Percentiles rank a stretch among this genome's conserved stretches.
phyloP scores from a whole-genome alignment of 2,113 vertebrate species.

The Seriola quinqueradiata region DNA sequence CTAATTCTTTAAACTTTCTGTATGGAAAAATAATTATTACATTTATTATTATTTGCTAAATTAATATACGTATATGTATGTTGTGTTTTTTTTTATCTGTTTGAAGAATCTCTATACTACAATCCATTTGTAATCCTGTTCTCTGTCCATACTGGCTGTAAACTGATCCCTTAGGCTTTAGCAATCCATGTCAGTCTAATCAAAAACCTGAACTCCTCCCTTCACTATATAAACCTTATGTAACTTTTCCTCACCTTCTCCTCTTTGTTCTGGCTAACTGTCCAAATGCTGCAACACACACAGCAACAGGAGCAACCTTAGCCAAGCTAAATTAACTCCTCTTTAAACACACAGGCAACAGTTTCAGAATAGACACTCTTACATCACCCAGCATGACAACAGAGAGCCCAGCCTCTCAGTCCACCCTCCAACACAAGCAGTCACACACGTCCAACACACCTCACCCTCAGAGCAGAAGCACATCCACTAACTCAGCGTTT shows the following conservation, averaged over 20 bases:
- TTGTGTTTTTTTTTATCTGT: too few species aligned
- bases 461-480: too few species aligned
- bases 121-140: too few species aligned
- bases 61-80: too few species aligned
- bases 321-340: neutral
- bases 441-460: too few species aligned
- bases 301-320: neutral
- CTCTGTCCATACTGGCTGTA: too few species aligned
- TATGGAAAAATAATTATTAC: too few species aligned
- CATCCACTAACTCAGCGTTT: too few species aligned
- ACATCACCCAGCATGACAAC: neutral
- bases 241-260: neutral
- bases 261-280: neutral
- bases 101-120: too few species aligned
- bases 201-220: neutral
- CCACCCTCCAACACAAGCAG: neutral
- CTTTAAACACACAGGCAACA: neutral
- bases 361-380: conserved; percentile 1
- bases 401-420: neutral
- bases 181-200: neutral
- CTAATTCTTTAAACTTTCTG: too few species aligned
- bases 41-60: too few species aligned
- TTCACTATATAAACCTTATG: neutral
- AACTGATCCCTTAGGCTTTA: too few species aligned
- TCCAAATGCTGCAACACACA: neutral